Percentiles rank a stretch among this genome's conserved stretches.
phyloP scores from a whole-genome alignment of 2,888 invertebrate species.

The Calameuta idolon region DNA sequence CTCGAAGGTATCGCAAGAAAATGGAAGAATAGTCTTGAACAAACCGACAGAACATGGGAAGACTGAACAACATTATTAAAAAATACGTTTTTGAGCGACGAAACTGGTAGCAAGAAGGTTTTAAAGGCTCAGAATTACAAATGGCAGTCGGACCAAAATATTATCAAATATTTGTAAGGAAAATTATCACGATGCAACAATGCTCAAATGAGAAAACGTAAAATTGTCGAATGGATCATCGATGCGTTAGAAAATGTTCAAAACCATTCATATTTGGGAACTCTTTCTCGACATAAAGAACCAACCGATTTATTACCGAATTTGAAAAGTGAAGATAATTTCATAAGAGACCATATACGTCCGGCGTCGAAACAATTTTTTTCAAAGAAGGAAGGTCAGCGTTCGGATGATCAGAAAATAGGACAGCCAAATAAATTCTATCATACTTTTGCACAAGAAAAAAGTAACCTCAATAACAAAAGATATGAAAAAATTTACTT shows the following conservation, averaged over 20 bases:
- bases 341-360: conserved; percentile 3
- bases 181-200: conserved; percentile 35
- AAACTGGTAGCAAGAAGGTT: conserved; percentile 14
- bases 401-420: neutral
- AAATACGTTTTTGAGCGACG: neutral
- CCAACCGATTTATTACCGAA: conserved; percentile 31
- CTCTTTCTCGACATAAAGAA: conserved; percentile 27
- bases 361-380: neutral
- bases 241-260: conserved; percentile 28
- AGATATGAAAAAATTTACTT: conserved; percentile 14
- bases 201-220: conserved; percentile 27
- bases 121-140: conserved; percentile 32
- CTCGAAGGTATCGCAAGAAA: conserved; percentile 32
- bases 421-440: neutral
- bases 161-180: conserved; percentile 37
- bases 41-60: conserved; percentile 13
- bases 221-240: conserved; percentile 38
- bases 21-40: conserved; percentile 28
- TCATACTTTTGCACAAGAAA: neutral
- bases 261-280: conserved; percentile 27
- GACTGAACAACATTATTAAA: conserved; percentile 18
- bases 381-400: neutral
- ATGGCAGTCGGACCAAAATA: conserved; percentile 23
- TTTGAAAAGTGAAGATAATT: conserved; percentile 29
- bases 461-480: neutral